A percentile compares a stretch with the other conserved stretches of the same genome.
phyloP scores from a whole-genome alignment of 2,113 vertebrate genomes.

The Hypomesus transpacificus region DNA sequence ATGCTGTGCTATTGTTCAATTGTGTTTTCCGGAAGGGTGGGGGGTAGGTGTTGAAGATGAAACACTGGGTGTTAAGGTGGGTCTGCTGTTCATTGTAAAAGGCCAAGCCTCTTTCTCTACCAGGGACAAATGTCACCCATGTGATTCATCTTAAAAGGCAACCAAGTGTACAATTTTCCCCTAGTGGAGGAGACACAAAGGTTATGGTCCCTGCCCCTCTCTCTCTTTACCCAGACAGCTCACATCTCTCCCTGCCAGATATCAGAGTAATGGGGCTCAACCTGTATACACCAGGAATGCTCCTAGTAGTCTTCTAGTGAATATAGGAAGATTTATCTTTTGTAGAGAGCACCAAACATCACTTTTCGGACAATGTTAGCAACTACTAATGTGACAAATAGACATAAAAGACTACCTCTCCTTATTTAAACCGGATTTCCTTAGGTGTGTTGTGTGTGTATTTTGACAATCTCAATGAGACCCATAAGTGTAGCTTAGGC shows the following conservation, averaged over 20 bases:
- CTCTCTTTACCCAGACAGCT: slow-evolving; percentile 34
- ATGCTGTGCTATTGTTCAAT: no score
- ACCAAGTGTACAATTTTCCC: slow-evolving; percentile 57
- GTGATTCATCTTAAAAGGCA: slow-evolving; percentile 54
- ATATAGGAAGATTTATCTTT: no score
- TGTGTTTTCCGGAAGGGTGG: background rate
- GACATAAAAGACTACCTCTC: no score
- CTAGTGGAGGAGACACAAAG: slow-evolving; percentile 51
- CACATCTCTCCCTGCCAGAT: slow-evolving; percentile 24
- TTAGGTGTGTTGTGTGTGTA: no score
- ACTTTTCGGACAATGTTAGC: no score
- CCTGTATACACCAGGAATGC: background rate
- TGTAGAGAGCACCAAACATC: no score
- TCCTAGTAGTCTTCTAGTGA: no score
- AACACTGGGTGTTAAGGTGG: background rate
- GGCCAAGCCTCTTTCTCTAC: slow-evolving; percentile 47
- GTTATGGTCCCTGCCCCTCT: slow-evolving; percentile 63
- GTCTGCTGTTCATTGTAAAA: slow-evolving; percentile 28
- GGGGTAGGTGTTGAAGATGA: background rate
- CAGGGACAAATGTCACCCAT: slow-evolving; percentile 52
- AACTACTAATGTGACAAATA: no score
- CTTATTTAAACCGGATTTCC: no score
- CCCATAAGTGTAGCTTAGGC: no score
- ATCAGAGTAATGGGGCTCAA: slow-evolving; percentile 38
- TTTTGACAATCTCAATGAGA: no score